Evolutionary conservation across 2,888 invertebrate genomes (phyloP).

Genomic region (Microctonus aethiopoides): DNA sequence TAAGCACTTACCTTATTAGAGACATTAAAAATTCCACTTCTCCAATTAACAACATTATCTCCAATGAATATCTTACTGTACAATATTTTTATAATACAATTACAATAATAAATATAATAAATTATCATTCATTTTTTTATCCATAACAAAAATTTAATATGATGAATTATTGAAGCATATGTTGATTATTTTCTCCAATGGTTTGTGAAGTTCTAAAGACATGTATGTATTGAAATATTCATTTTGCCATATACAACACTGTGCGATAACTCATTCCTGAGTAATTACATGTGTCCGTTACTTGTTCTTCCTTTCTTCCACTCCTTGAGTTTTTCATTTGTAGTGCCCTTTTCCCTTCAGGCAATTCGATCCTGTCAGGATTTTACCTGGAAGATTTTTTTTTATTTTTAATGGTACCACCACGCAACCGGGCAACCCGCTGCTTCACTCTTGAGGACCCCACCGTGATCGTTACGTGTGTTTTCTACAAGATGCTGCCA

Average conservation of each 20-base stretch:
- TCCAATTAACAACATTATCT: no score
- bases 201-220: background rate
- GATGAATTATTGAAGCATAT: slow-evolving; percentile 49
- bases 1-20: no score
- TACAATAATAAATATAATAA: no score
- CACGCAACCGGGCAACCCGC: slow-evolving; percentile 23
- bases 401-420: slow-evolving; percentile 3
- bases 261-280: slow-evolving; percentile 56
- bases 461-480: slow-evolving; percentile 35
- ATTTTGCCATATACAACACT: slow-evolving; percentile 23
- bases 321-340: background rate
- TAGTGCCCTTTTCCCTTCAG: background rate
- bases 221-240: background rate
- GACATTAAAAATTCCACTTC: no score
- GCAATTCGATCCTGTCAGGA: slow-evolving; percentile 1
- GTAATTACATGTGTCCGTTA: slow-evolving; percentile 51
- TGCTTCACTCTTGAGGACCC: slow-evolving; percentile 25
- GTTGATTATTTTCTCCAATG: slow-evolving; percentile 44
- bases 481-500: slow-evolving; percentile 38
- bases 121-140: no score
- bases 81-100: no score
- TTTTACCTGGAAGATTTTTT: slow-evolving; percentile 28
- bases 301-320: slow-evolving; percentile 28
- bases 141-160: slow-evolving; percentile 47
- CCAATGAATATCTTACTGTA: no score